Base-by-base conservation (phyloP, 2,113 vertebrate species). In the Theristicus caerulescens region DNA sequence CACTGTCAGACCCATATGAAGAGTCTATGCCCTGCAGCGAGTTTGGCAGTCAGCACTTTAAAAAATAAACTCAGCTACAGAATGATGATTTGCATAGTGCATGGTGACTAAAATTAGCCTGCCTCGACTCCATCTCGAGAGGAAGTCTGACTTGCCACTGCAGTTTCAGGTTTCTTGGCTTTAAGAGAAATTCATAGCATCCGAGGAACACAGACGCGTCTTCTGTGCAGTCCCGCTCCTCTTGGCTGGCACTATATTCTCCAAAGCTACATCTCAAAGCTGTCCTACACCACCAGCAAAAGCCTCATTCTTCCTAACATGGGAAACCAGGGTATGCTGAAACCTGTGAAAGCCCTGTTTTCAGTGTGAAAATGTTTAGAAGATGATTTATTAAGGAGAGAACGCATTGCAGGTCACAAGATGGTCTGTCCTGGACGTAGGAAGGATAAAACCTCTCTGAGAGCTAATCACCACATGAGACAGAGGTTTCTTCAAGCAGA, bases 71-170 rank as follows among this genome's bases (percentile, higher is more conserved):
- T 67, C 66, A 40, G 58, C 83, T 91, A 47, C 72, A 78, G 90
- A 82, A 49, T 2, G 62, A 36, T 49, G 64, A 86, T 96, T 95
- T 96, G 85, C 93, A 96, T 89, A 91, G 88, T 15, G 67, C 79
- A 57, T 7, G 44, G 69, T 46, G 90, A 51, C 88, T 96, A 96
- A 96, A 97, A 97, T 96, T 96, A 97, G 92, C 86, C 59, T 73
- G 73, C 74, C 71, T 90, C 5, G 1, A n/a, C 74, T 91, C 72
- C 86, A 62, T 62, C 31, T 59, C 61, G 2, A 64, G 94, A 93
- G 97, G 96, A 95, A 95, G 94, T 86, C 92, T 90, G 88, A 54
- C 47, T 67, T 86, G 92, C 81, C 24, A 11, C 77, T 88, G 86
- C 80, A 59, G 92, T 84, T 89, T 96, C 90, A 65, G 84, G 76